These are phyloP conservation scores for Platichthys flesus DNA, from an alignment of 2,113 vertebrate species.

Conservation along the genomic window DNA sequence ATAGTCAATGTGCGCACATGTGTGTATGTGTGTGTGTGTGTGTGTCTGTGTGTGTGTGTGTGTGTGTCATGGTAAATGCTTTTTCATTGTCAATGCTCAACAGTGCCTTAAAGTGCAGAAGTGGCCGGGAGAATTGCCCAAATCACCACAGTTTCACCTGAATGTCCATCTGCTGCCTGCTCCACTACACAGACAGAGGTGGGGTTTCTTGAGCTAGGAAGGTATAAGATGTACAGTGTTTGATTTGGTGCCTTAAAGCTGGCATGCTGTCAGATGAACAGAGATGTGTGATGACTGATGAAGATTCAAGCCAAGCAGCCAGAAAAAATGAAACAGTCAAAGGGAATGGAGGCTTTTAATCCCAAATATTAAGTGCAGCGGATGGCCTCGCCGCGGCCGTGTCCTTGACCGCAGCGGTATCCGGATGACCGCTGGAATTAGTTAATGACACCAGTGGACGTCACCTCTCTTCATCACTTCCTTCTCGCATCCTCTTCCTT, in stretches of 20 bases:
- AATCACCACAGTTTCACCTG: conserved; percentile 13
- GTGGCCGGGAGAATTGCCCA: conserved; percentile 15
- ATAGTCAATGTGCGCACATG: conserved; percentile 14
- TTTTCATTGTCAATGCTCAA: conserved; percentile 60
- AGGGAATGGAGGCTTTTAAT: conserved; percentile 52
- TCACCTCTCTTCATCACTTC: conserved; percentile 51
- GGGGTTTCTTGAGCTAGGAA: not conserved
- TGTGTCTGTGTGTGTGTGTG: not conserved
- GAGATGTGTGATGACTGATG: conserved; percentile 20
- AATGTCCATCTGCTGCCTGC: conserved; percentile 35
- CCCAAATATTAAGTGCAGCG: conserved; percentile 54
- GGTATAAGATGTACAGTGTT: not conserved
- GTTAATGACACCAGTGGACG: conserved; percentile 44
- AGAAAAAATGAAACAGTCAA: conserved; percentile 37
- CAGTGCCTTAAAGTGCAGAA: conserved; percentile 54
- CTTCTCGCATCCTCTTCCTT: conserved; percentile 18
- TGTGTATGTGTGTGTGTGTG: conserved; percentile 16
- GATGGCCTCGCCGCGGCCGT: conserved; percentile 6
- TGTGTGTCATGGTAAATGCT: conserved; percentile 34
- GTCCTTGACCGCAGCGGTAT: conserved; percentile 59
- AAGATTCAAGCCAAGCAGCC: conserved; percentile 27
- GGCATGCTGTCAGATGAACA: conserved; percentile 12
- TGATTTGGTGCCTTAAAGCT: conserved; percentile 9
- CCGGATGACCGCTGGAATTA: conserved; percentile 60
- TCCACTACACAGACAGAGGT: conserved; percentile 11